Evolutionary conservation across 1,140 invertebrate genomes (phyloP).

Genomic region (Saccostrea glomerata): DNA sequence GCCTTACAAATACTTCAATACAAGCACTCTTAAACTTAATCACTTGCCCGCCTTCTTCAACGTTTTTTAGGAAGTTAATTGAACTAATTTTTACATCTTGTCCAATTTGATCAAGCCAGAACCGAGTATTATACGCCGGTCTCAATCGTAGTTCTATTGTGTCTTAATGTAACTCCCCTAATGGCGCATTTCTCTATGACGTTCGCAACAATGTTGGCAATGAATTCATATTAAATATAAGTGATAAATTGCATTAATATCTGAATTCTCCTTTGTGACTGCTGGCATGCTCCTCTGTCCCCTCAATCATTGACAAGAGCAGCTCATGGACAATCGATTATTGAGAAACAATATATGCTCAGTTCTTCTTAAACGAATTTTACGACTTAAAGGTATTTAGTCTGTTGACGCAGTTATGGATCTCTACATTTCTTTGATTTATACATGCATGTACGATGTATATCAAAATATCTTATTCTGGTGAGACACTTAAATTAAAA

Average conservation of each 20-base stretch:
- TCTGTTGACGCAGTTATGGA: neutral
- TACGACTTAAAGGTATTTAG: conserved; percentile 4
- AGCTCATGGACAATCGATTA: conserved; percentile 18
- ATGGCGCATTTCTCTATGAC: conserved; percentile 23
- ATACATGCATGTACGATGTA: neutral
- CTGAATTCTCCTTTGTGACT: conserved; percentile 16
- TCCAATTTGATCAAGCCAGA: conserved; percentile 6
- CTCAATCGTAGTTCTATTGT: neutral
- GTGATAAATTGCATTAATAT: conserved; percentile 32
- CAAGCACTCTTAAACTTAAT: neutral
- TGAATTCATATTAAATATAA: conserved; percentile 25
- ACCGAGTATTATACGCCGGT: neutral
- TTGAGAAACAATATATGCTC: conserved; percentile 24
- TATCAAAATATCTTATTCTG: neutral
- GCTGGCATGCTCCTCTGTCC: conserved; percentile 1
- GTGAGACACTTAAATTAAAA: neutral
- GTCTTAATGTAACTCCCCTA: conserved; percentile 8
- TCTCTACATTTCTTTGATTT: neutral
- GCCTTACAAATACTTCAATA: neutral
- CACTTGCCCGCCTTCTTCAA: neutral
- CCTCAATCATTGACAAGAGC: neutral
- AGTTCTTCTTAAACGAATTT: conserved; percentile 22
- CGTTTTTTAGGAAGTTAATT: conserved; percentile 28
- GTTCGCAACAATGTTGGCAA: conserved; percentile 8
- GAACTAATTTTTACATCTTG: conserved; percentile 28